Percentiles rank a stretch among this genome's conserved stretches.
Conservation (phyloP, 2,888 invertebrate species). For the Melanchra persicariae region DNA sequence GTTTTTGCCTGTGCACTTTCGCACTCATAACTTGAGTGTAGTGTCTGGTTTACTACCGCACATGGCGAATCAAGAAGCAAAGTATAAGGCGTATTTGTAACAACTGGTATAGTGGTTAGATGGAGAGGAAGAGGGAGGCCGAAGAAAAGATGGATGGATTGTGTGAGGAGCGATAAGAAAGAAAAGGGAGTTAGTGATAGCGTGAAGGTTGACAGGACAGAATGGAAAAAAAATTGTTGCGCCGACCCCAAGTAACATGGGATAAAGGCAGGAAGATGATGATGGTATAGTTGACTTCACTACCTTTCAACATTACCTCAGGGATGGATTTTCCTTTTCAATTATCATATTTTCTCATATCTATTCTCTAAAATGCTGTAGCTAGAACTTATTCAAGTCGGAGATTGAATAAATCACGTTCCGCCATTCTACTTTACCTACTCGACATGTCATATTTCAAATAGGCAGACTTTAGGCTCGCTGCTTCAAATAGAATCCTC, state of each 20-base stretch:
- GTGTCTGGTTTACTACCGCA: not conserved
- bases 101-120: no score
- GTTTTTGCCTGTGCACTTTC: constrained; percentile 24
- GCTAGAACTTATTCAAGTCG: constrained; percentile 18
- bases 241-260: no score
- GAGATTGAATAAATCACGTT: constrained; percentile 30
- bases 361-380: not conserved
- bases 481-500: constrained; percentile 24
- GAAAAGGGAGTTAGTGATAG: no score
- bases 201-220: no score
- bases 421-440: not conserved
- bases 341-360: not conserved
- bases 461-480: constrained; percentile 18
- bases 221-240: no score
- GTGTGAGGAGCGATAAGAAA: no score
- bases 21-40: constrained; percentile 1
- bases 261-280: no score
- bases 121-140: no score
- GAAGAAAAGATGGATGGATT: no score
- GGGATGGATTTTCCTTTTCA: not conserved
- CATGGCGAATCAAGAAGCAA: not conserved
- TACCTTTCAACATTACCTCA: not conserved
- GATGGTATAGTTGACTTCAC: no score
- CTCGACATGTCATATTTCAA: constrained; percentile 33
- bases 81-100: not conserved